phyloP scores from a whole-genome alignment of 2,797 vertebrate species.

The Enteromius mattozi region DNA sequence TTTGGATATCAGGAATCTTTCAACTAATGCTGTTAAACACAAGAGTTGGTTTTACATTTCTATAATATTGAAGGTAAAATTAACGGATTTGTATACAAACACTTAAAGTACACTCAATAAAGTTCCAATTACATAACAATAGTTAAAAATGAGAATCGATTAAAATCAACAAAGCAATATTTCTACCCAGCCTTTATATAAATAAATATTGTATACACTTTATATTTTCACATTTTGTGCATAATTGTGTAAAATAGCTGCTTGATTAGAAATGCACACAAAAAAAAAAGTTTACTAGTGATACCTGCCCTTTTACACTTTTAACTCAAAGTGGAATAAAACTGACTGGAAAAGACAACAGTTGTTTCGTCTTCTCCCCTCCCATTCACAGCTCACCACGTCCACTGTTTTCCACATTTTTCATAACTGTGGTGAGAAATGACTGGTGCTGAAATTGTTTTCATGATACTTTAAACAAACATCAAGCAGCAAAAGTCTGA shows the following conservation, averaged over 20 bases:
- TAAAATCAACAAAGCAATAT: no score
- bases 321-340: neutral
- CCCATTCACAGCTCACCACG: neutral
- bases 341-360: neutral
- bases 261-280: conserved; percentile 4
- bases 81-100: no score
- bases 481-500: conserved; percentile 4
- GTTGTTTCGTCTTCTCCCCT: neutral
- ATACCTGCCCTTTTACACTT: neutral
- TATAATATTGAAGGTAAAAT: no score
- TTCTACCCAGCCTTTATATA: no score
- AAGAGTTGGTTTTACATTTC: no score
- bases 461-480: neutral
- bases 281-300: neutral
- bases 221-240: neutral
- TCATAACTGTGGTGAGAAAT: conserved; percentile 3
- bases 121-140: no score
- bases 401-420: neutral
- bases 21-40: no score
- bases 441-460: neutral
- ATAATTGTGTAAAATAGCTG: neutral
- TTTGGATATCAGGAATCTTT: no score
- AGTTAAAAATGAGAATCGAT: no score
- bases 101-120: no score
- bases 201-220: neutral